Conservation (phyloP, 1,140 invertebrate genomes). For the Episyrphus balteatus region DNA sequence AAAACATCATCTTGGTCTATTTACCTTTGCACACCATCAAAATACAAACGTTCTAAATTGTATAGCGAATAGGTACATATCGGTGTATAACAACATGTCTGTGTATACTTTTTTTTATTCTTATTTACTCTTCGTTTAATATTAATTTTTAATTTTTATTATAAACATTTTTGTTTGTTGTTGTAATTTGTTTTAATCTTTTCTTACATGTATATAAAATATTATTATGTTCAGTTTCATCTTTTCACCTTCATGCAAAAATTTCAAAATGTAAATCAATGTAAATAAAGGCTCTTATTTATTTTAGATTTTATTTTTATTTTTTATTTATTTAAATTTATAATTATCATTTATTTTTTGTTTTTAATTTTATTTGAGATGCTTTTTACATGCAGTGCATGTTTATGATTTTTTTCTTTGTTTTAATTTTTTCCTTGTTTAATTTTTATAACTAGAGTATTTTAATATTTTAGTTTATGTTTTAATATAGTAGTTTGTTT, state of each 20-base stretch:
- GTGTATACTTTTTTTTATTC: neutral
- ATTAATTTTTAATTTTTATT: conserved; percentile 13
- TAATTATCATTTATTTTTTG: neutral
- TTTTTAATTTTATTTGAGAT: conserved; percentile 9
- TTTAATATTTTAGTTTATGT: conserved; percentile 14
- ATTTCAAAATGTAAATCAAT: too few species aligned
- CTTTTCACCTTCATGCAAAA: neutral
- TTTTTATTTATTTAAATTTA: conserved; percentile 1
- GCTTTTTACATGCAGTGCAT: conserved; percentile 9
- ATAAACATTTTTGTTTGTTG: conserved; percentile 26
- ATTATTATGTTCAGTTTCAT: conserved; percentile 11
- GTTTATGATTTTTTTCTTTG: neutral
- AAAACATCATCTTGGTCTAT: too few species aligned
- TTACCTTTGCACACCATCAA: too few species aligned
- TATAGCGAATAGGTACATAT: too few species aligned
- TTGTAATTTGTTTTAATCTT: conserved; percentile 4
- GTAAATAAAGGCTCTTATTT: too few species aligned
- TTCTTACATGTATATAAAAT: conserved; percentile 5
- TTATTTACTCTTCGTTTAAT: conserved; percentile 22
- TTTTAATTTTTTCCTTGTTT: neutral
- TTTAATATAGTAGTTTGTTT: conserved; percentile 2
- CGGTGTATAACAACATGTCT: too few species aligned
- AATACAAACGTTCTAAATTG: too few species aligned
- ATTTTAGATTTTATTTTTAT: neutral
- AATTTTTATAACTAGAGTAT: conserved; percentile 6